Evolutionary conservation across 2,888 invertebrate species (phyloP).

Genomic region (Patella depressa): DNA sequence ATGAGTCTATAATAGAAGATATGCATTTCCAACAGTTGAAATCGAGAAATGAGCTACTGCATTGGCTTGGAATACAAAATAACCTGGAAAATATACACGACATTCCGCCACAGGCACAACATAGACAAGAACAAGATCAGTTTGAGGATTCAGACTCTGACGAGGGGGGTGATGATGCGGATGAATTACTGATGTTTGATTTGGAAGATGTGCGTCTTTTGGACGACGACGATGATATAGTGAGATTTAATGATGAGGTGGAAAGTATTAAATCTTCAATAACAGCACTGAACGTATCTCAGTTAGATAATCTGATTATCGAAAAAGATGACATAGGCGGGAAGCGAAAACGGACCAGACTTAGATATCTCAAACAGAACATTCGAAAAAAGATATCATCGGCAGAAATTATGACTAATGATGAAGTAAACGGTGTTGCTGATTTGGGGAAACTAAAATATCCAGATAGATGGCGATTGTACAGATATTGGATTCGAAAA

Average conservation of each 20-base stretch:
- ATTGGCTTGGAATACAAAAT: background rate
- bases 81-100: too few relatives aligned
- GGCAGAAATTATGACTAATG: slow-evolving; percentile 47
- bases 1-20: slow-evolving; percentile 1
- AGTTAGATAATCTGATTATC: too few relatives aligned
- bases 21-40: background rate
- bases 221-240: background rate
- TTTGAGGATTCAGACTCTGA: background rate
- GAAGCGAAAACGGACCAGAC: slow-evolving; percentile 36
- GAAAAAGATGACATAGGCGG: slow-evolving; percentile 27
- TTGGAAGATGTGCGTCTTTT: background rate
- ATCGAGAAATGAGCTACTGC: background rate
- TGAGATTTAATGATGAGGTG: too few relatives aligned
- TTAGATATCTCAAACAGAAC: slow-evolving; percentile 31
- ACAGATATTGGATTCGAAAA: slow-evolving; percentile 68
- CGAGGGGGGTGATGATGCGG: background rate
- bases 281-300: too few relatives aligned
- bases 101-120: too few relatives aligned
- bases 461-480: slow-evolving; percentile 72
- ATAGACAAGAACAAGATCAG: too few relatives aligned
- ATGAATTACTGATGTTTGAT: background rate
- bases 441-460: slow-evolving; percentile 56
- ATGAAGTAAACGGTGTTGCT: slow-evolving; percentile 41
- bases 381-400: slow-evolving; percentile 27
- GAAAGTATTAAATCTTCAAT: too few relatives aligned